phyloP scores from a whole-genome alignment of 2,113 vertebrate genomes.

The Stomatorhinus ivindoensis region DNA sequence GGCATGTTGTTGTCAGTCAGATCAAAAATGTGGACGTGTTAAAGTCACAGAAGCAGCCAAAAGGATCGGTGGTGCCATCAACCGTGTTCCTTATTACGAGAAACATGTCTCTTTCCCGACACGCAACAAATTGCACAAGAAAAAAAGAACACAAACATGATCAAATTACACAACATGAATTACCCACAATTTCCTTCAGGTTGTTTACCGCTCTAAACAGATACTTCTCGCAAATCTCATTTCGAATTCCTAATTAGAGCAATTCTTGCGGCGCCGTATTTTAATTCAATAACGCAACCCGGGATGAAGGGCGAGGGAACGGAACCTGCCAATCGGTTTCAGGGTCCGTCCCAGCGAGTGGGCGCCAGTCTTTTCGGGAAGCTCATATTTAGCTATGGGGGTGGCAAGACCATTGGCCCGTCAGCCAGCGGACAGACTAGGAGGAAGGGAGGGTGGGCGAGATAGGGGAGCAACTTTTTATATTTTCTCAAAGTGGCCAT shows the following conservation, averaged over 20 bases:
- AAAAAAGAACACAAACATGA: constrained; percentile 12
- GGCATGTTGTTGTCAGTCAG: not conserved
- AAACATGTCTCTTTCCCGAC: constrained; percentile 17
- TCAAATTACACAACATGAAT: constrained; percentile 13
- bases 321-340: constrained; percentile 4
- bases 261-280: constrained; percentile 7
- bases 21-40: not conserved
- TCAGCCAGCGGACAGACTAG: not conserved
- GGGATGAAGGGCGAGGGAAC: not conserved
- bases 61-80: not conserved
- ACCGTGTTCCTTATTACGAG: not conserved
- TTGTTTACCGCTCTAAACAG: constrained; percentile 8
- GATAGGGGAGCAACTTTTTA: constrained; percentile 8
- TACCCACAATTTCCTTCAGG: constrained; percentile 3
- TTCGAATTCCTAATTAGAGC: constrained; percentile 17
- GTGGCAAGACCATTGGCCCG: not conserved
- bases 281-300: constrained; percentile 2
- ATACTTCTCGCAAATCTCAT: constrained; percentile 17
- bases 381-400: constrained; percentile 8
- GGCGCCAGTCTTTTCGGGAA: not conserved
- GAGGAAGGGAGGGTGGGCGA: constrained; percentile 5
- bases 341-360: not conserved
- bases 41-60: not conserved
- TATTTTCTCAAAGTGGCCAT: constrained; percentile 17
- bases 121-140: constrained; percentile 14